Percentiles rank a stretch among this genome's conserved stretches.
phyloP scores from a whole-genome alignment of 2,797 vertebrate species.

The Melanotaenia pygmaea region DNA sequence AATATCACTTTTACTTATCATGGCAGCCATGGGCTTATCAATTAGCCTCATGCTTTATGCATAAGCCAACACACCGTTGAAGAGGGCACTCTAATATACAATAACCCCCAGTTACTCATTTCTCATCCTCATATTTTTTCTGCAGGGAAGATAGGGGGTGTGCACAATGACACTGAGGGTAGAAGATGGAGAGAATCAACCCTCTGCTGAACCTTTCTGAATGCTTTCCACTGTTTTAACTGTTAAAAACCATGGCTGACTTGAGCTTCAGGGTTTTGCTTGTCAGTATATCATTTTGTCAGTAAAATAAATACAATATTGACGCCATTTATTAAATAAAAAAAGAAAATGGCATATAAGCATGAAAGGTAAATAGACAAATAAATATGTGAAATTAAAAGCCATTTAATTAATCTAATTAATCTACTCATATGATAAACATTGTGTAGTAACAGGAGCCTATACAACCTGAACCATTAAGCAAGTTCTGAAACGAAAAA shows the following conservation, averaged over 20 bases:
- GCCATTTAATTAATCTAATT: too few species aligned
- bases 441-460: too few species aligned
- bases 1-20: conserved; percentile 60
- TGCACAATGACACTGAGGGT: conserved; percentile 41
- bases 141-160: conserved; percentile 51
- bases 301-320: not conserved
- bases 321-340: not conserved
- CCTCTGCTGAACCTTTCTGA: conserved; percentile 31
- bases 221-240: conserved; percentile 5
- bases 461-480: too few species aligned
- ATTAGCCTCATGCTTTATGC: conserved; percentile 23
- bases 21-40: conserved; percentile 47
- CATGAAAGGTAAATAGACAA: too few species aligned
- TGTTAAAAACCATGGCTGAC: conserved; percentile 12
- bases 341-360: not conserved
- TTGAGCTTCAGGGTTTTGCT: not conserved
- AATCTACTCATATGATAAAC: too few species aligned
- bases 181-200: conserved; percentile 49
- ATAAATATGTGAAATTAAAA: too few species aligned
- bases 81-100: conserved; percentile 22
- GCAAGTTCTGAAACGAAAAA: too few species aligned
- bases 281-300: conserved; percentile 4
- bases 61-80: conserved; percentile 16
- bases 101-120: conserved; percentile 10
- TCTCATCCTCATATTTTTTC: not conserved